Conservation (phyloP, 2,113 vertebrate genomes). For the Epinephelus cyanopodus region DNA sequence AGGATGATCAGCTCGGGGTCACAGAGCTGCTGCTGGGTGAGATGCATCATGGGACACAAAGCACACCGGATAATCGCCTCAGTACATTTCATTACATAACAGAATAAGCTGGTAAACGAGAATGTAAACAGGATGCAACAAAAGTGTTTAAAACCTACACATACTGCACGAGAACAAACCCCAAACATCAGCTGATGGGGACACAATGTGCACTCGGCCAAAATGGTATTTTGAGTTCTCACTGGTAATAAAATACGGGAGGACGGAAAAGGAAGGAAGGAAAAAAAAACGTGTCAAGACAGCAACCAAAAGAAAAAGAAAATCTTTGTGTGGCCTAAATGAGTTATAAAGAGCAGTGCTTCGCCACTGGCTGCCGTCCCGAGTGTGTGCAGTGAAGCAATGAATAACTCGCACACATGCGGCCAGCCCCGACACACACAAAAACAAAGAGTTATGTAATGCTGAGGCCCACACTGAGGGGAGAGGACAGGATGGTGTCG, state of each 20-base stretch:
- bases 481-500: constrained; percentile 67
- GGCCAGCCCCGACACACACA: constrained; percentile 63
- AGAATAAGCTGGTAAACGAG: constrained; percentile 56
- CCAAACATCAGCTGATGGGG: constrained; percentile 64
- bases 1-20: constrained; percentile 48
- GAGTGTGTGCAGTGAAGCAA: constrained; percentile 70
- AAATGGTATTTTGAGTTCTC: constrained; percentile 26
- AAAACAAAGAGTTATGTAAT: constrained; percentile 82
- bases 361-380: constrained; percentile 63
- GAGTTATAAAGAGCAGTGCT: constrained; percentile 62
- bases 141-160: constrained; percentile 37
- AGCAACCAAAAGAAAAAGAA: constrained; percentile 49
- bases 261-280: neutral
- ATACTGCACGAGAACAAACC: constrained; percentile 23
- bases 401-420: constrained; percentile 71
- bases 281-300: constrained; percentile 16
- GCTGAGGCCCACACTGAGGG: constrained; percentile 77
- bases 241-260: constrained; percentile 32
- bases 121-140: constrained; percentile 57
- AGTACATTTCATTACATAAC: constrained; percentile 71
- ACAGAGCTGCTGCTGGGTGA: constrained; percentile 30
- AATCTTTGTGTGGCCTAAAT: constrained; percentile 66
- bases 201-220: constrained; percentile 35
- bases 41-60: constrained; percentile 63
- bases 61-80: constrained; percentile 57